These are phyloP conservation scores for Hestina assimilis DNA, from an alignment of 1,140 invertebrate species.

Conservation along the genomic window DNA sequence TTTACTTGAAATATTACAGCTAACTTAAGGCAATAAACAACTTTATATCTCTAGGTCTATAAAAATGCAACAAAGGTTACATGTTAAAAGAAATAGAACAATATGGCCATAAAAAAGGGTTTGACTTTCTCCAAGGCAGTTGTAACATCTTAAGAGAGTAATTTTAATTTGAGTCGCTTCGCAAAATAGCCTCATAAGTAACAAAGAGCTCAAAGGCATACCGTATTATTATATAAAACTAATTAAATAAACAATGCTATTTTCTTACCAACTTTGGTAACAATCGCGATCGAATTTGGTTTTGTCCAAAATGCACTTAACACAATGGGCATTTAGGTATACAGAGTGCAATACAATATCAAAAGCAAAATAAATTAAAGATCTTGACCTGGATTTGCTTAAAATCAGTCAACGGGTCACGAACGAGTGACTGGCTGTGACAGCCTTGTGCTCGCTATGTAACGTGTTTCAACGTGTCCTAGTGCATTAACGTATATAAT, in stretches of 20 bases:
- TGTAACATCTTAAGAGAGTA: too few relatives aligned
- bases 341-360: slow-evolving; percentile 51
- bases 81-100: background rate
- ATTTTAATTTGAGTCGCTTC: too few relatives aligned
- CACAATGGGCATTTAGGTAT: slow-evolving; percentile 25
- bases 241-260: background rate
- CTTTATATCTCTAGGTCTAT: too few relatives aligned
- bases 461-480: slow-evolving; percentile 49
- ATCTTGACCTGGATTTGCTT: slow-evolving; percentile 71
- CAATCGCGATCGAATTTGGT: background rate
- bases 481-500: slow-evolving; percentile 43
- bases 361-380: slow-evolving; percentile 69
- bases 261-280: background rate
- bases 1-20: too few relatives aligned
- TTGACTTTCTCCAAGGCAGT: too few relatives aligned
- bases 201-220: too few relatives aligned
- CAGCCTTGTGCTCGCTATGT: slow-evolving; percentile 61
- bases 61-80: background rate
- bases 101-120: background rate
- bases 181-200: too few relatives aligned
- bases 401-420: slow-evolving; percentile 74
- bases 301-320: background rate
- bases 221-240: too few relatives aligned
- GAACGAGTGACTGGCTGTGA: slow-evolving; percentile 70
- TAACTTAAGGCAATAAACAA: too few relatives aligned